Conservation (phyloP, 1,140 invertebrate genomes). For the Lethrus apterus region DNA sequence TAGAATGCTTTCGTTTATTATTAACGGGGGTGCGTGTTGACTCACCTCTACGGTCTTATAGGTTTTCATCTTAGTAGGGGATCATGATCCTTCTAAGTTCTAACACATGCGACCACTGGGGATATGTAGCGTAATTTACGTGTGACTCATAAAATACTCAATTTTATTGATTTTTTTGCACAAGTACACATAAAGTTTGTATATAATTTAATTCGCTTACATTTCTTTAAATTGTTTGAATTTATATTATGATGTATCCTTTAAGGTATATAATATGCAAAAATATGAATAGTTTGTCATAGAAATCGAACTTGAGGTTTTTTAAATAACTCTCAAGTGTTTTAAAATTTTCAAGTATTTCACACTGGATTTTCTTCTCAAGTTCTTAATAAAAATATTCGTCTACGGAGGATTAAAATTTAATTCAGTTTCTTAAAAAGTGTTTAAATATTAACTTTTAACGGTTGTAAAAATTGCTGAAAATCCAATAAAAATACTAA, state of each 20-base stretch:
- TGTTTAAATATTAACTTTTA: no score
- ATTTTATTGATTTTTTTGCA: not conserved
- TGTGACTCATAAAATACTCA: slow-evolving; percentile 18
- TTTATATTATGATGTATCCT: not conserved
- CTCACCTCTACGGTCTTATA: slow-evolving; percentile 20
- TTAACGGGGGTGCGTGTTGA: slow-evolving; percentile 22
- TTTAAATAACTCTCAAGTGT: no score
- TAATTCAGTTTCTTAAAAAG: no score
- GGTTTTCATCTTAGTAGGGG: slow-evolving; percentile 16
- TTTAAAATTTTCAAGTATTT: no score
- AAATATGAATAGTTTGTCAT: no score
- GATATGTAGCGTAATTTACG: not conserved
- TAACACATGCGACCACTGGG: slow-evolving; percentile 22
- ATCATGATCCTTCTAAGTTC: slow-evolving; percentile 19
- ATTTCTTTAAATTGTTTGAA: not conserved
- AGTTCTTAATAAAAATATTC: no score
- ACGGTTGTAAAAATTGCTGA: no score
- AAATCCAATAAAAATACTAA: no score
- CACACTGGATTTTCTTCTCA: no score
- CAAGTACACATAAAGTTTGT: no score
- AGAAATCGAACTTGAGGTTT: no score
- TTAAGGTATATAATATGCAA: not conserved
- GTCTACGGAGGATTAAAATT: no score
- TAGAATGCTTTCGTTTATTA: slow-evolving; percentile 24
- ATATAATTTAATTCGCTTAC: slow-evolving; percentile 1